Conservation (phyloP, 2,797 vertebrate genomes). For the Spatula versicolor region DNA sequence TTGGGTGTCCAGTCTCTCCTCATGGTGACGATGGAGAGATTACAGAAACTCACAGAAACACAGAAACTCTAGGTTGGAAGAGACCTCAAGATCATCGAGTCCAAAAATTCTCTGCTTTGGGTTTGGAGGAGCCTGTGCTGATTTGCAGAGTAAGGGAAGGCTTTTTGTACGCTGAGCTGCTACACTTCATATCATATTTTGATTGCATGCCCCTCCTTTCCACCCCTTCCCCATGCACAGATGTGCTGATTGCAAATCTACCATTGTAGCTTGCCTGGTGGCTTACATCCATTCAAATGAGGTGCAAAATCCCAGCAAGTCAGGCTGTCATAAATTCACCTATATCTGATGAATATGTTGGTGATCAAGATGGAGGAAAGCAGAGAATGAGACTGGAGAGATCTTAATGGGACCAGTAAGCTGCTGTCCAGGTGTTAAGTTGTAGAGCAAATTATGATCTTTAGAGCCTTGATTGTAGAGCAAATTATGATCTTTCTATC, state of each 20-base stretch:
- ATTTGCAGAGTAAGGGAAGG: not conserved
- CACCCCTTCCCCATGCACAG: not conserved
- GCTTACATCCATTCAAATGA: not conserved
- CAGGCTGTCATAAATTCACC: not conserved
- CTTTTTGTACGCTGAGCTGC: not conserved
- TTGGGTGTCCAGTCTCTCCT: rapidly evolving
- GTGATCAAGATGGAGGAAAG: not conserved
- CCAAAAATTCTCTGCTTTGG: not conserved
- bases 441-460: not conserved
- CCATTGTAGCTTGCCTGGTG: not conserved
- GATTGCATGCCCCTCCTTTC: not conserved
- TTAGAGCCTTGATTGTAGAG: not conserved
- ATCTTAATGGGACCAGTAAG: not conserved
- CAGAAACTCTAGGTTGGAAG: too few species aligned
- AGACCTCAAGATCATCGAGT: too few species aligned
- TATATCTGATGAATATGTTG: not conserved
- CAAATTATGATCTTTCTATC: not conserved
- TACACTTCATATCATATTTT: not conserved
- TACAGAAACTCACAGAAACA: too few species aligned
- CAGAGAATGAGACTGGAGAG: not conserved
- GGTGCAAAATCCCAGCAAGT: not conserved
- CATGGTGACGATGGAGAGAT: not conserved
- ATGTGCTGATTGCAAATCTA: not conserved
- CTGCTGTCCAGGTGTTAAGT: not conserved
- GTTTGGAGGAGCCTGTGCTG: not conserved